These are phyloP conservation scores for Ashinkailepas kermadecensis DNA, from an alignment of 2,888 invertebrate species.

Conservation along the genomic window DNA sequence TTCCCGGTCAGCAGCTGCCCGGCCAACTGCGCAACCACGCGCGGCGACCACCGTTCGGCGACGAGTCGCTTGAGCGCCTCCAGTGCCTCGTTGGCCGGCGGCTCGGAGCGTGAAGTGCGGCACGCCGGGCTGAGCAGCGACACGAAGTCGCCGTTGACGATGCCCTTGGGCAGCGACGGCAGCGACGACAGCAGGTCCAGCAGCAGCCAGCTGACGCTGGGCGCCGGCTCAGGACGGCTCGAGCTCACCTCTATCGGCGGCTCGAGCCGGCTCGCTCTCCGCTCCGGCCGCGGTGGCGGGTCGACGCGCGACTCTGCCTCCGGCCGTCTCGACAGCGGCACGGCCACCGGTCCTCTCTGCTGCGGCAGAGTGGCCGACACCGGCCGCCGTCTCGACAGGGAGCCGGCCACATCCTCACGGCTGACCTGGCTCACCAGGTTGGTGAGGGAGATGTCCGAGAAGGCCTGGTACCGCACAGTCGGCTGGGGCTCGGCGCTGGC, in stretches of 20 bases:
- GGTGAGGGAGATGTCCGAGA: neutral
- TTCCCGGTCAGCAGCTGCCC: neutral
- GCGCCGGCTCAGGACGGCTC: neutral
- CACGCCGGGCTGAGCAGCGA: neutral
- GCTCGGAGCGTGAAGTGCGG: neutral
- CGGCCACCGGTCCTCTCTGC: neutral
- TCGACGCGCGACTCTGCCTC: neutral
- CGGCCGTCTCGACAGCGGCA: neutral
- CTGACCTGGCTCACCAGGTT: neutral
- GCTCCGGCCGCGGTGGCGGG: neutral
- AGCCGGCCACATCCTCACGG: neutral
- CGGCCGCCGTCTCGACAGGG: neutral
- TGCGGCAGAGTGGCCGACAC: neutral
- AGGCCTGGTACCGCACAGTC: neutral
- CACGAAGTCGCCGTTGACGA: neutral
- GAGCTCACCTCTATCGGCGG: neutral
- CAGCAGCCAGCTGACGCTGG: neutral
- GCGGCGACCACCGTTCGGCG: neutral
- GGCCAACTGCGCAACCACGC: neutral
- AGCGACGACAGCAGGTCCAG: too few relatives aligned
- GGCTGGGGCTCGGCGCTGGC: neutral
- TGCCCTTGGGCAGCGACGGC: neutral
- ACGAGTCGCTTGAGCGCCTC: neutral
- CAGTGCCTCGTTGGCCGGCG: neutral
- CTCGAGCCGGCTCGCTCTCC: neutral